Percentiles rank a stretch among this genome's conserved stretches.
These are phyloP conservation scores for Mechanitis mazaeus DNA, from an alignment of 2,888 invertebrate species.

Conservation along the genomic window DNA sequence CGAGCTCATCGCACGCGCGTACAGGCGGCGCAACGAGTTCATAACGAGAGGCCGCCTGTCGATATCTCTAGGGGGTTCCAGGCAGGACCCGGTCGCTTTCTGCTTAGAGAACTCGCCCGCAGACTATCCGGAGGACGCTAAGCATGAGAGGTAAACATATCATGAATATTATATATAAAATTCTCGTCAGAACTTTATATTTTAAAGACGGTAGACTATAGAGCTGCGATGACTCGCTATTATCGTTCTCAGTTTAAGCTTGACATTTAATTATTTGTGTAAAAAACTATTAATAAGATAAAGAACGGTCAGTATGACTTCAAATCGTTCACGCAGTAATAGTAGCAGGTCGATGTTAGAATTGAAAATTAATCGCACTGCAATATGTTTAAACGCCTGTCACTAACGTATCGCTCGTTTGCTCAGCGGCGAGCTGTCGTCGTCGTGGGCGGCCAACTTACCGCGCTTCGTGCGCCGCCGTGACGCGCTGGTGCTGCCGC, in stretches of 20 bases:
- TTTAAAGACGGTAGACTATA: no score
- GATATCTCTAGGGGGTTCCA: slow-evolving; percentile 89
- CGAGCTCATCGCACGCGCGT: slow-evolving; percentile 93
- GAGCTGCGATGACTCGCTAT: no score
- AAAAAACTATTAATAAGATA: no score
- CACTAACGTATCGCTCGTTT: not conserved
- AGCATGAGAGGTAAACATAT: slow-evolving; percentile 58
- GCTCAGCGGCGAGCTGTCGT: slow-evolving; percentile 87
- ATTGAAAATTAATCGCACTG: no score
- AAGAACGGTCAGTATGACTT: no score
- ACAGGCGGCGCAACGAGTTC: slow-evolving; percentile 89
- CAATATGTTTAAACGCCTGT: no score
- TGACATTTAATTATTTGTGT: no score
- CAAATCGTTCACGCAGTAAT: no score
- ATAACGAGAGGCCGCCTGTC: slow-evolving; percentile 90
- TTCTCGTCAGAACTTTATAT: no score
- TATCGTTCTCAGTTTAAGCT: no score
- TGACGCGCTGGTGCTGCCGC: slow-evolving; percentile 83
- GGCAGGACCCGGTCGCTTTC: slow-evolving; percentile 93
- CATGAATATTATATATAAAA: not conserved
- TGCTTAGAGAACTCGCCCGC: slow-evolving; percentile 61
- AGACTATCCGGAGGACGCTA: slow-evolving; percentile 61
- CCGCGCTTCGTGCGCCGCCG: slow-evolving; percentile 90
- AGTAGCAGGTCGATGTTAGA: no score
- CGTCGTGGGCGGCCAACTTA: slow-evolving; percentile 93